Evolutionary conservation across 92 coral and sea anemone genomes (phyloP).

Genomic region (Desmophyllum pertusum): DNA sequence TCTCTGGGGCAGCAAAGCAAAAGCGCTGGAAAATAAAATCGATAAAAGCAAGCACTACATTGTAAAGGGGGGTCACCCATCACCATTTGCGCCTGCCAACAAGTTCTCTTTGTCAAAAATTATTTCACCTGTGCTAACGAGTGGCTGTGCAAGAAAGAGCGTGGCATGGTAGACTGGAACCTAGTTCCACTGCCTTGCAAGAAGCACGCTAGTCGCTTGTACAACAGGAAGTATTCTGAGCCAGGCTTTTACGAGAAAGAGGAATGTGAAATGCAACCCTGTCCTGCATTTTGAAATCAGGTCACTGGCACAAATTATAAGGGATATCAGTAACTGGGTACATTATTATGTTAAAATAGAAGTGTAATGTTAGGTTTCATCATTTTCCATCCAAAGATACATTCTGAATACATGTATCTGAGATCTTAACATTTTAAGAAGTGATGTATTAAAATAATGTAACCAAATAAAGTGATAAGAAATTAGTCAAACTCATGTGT

Average conservation of each 20-base stretch:
- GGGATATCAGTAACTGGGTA: no score
- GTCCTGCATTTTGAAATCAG: slow-evolving; percentile 27
- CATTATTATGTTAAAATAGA: no score
- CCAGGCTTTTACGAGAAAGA: slow-evolving; percentile 50
- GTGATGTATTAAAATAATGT: no score
- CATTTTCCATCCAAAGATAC: no score
- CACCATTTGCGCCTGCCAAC: slow-evolving; percentile 50
- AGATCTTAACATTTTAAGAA: no score
- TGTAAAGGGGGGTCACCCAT: slow-evolving; percentile 64
- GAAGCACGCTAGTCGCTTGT: slow-evolving; percentile 61
- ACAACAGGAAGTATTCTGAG: slow-evolving; percentile 7
- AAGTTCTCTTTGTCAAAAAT: slow-evolving; percentile 69
- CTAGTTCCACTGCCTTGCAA: slow-evolving; percentile 63
- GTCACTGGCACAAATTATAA: no score
- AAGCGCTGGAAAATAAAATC: slow-evolving; percentile 30
- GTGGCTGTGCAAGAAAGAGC: slow-evolving; percentile 51
- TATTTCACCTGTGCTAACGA: slow-evolving; percentile 58
- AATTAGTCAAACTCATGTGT: no score
- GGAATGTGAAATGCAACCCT: slow-evolving; percentile 61
- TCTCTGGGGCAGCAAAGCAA: slow-evolving; percentile 65
- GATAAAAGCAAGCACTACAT: slow-evolving; percentile 58
- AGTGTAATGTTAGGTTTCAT: no score
- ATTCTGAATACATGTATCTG: no score
- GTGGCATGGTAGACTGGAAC: slow-evolving; percentile 65
- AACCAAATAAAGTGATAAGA: no score